Conservation (phyloP, 64 coral and sea anemone genomes). For the Montipora foliosa region DNA sequence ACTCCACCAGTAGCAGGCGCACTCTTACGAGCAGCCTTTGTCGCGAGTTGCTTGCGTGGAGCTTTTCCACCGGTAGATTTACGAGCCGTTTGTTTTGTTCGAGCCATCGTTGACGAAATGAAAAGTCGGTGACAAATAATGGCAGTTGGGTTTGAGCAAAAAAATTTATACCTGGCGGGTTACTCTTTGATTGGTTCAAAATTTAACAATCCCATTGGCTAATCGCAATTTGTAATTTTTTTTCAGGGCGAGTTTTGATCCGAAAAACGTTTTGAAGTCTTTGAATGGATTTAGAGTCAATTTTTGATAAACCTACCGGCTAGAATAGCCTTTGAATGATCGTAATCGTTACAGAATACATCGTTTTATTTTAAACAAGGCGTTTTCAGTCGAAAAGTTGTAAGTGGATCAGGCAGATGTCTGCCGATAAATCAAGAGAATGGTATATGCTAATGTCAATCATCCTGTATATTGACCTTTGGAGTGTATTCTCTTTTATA, state of each 20-base stretch:
- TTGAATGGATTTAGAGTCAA: background rate
- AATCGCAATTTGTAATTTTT: background rate
- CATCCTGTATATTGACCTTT: background rate
- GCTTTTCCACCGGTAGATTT: slow-evolving; percentile 82
- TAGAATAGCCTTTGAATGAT: background rate
- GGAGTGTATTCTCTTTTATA: background rate
- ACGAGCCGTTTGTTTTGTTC: slow-evolving; percentile 80
- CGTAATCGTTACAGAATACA: background rate
- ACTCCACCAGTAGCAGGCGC: slow-evolving; percentile 82
- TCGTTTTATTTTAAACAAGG: background rate
- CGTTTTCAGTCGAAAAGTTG: background rate
- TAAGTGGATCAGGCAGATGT: background rate
- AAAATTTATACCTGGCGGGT: background rate
- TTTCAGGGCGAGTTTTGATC: background rate
- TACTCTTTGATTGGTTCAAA: slow-evolving; percentile 7
- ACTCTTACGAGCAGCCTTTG: slow-evolving; percentile 86
- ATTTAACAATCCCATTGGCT: background rate
- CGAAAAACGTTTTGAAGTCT: background rate
- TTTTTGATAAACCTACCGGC: background rate
- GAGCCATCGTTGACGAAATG: slow-evolving; percentile 39
- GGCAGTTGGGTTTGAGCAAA: background rate
- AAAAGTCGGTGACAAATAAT: background rate
- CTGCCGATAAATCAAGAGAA: background rate
- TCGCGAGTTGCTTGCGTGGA: slow-evolving; percentile 78
- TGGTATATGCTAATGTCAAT: background rate